Evolutionary conservation across 2,113 vertebrate genomes (phyloP), one percentile per base, ranked within the genome.

Genomic region (Spilogale gracilis): DNA sequence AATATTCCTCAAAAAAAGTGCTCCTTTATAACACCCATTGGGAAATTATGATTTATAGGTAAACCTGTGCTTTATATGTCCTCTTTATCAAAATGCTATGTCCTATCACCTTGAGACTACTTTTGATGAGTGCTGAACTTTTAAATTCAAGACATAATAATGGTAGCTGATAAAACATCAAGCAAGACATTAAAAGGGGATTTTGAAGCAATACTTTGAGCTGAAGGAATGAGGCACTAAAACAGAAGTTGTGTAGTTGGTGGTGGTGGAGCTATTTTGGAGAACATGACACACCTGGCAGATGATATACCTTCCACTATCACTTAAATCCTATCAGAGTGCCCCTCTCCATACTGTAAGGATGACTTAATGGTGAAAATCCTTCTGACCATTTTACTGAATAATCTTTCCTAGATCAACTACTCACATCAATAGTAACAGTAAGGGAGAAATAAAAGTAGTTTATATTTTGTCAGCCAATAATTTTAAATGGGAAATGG

Each of bases 401-500:
- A 61, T 79, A 54, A 73, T 91, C 11, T 95, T 74, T 69, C 65
- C 50, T 56, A 60, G 65, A 56, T 48, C 20, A 84, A 12, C 45
- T 86, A 38, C 20, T 25, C 38, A 54, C 65, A 90, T 80, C 71
- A 87, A 25, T n/a, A 67, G 61, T 14, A 95, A 94, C 79, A 83
- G 48, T 0, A 90, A 32, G 0, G 3, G 96, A 96, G 85, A 86
- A 97, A 79, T 90, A 97, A 76, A 90, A 56, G 13, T 78, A 86
- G 45, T 4, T 63, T 48, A 13, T 52, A 87, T 48, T 82, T 94
- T 94, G 43, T 83, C 74, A 89, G 21, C 88, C 86, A 97, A 92
- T 73, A 97, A 95, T 95, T 91, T 89, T 93, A 92, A 95, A 76
- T 94, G 20, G 78, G 63, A 74, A 69, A 94, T 89, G 17, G 5